A percentile compares a stretch with the other conserved stretches of the same genome.
These are phyloP conservation scores for Sylvilagus bachmani DNA, from an alignment of 2,113 vertebrate species.

Conservation along the genomic window DNA sequence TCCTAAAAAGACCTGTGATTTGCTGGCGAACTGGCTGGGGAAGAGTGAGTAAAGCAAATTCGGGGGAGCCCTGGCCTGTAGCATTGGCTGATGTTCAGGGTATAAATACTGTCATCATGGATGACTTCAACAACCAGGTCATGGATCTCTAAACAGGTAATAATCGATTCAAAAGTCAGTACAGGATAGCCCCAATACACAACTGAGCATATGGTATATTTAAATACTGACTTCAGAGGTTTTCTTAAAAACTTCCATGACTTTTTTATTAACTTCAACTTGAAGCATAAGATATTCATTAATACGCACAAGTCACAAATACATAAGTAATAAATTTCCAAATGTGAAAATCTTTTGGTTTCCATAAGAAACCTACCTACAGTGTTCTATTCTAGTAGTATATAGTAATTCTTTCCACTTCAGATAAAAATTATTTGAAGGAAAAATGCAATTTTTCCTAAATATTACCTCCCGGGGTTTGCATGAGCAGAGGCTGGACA, in stretches of 20 bases:
- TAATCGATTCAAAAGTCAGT: not conserved
- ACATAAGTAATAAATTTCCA: not conserved
- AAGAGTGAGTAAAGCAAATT: too few species aligned
- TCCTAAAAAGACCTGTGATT: not conserved
- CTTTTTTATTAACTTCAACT: not conserved
- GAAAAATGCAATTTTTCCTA: conserved; percentile 1
- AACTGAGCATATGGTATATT: too few species aligned
- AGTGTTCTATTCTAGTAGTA: not conserved
- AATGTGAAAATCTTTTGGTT: not conserved
- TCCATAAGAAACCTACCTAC: not conserved
- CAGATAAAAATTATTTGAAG: not conserved
- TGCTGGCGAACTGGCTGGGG: not conserved
- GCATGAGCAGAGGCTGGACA: too few species aligned
- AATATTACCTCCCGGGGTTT: not conserved
- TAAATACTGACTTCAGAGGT: not conserved
- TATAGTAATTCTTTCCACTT: not conserved
- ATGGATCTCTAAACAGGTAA: not conserved
- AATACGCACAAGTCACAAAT: not conserved
- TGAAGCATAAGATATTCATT: not conserved
- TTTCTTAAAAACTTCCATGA: not conserved
- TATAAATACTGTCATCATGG: not conserved
- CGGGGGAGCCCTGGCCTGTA: too few species aligned
- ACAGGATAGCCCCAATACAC: too few species aligned
- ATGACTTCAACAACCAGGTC: not conserved
- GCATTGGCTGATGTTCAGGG: not conserved